These are phyloP conservation scores for Brachionus koreanus DNA, from an alignment of 1,140 invertebrate genomes.

Conservation along the genomic window DNA sequence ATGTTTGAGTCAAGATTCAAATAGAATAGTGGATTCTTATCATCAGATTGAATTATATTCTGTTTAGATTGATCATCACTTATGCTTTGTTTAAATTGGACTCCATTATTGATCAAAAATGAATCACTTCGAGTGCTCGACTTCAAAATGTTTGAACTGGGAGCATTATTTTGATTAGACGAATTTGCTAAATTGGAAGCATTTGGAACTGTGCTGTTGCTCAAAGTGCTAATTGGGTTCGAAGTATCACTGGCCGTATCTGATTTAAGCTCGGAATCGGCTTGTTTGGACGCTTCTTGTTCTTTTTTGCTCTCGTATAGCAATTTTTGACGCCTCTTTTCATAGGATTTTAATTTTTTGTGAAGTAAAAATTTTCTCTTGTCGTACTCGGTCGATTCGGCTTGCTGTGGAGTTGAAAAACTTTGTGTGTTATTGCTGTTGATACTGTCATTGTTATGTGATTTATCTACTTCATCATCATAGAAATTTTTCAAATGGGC, in stretches of 20 bases:
- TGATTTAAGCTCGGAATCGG: neutral
- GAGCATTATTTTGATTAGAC: neutral
- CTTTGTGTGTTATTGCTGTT: neutral
- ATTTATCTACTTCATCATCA: neutral
- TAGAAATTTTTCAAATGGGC: slow-evolving; percentile 38
- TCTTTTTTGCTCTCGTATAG: slow-evolving; percentile 37
- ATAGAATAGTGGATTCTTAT: slow-evolving; percentile 9
- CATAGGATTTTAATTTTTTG: slow-evolving; percentile 26
- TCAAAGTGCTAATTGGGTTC: neutral
- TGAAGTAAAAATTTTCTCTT: neutral
- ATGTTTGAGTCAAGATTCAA: neutral
- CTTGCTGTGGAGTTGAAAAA: neutral
- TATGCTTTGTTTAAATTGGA: neutral
- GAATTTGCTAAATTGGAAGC: neutral
- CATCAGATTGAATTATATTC: neutral
- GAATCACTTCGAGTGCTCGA: neutral
- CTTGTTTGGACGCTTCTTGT: neutral
- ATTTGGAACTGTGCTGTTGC: neutral
- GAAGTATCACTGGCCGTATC: neutral
- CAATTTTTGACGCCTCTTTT: slow-evolving; percentile 31
- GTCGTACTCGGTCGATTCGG: slow-evolving; percentile 5
- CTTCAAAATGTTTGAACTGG: neutral
- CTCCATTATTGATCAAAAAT: neutral
- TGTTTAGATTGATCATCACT: neutral
- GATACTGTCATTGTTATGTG: neutral